Evolutionary conservation across 2,113 vertebrate genomes (phyloP).

Genomic region (Sceloporus tristichus): DNA sequence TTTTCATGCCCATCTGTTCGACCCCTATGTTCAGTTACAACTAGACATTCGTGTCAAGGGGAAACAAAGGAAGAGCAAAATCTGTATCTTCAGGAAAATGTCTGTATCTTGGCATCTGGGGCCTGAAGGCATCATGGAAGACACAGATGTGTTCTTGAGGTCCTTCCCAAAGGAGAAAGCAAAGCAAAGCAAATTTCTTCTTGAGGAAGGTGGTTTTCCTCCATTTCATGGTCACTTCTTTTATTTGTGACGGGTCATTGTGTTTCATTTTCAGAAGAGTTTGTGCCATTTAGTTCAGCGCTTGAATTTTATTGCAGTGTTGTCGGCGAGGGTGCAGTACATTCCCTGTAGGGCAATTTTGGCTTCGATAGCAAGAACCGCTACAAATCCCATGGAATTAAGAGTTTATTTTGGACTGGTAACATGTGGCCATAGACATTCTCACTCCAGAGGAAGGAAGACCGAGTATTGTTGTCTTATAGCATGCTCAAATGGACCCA

Average conservation of each 20-base stretch:
- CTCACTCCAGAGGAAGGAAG: background rate
- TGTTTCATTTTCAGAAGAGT: constrained; percentile 39
- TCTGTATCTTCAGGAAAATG: background rate
- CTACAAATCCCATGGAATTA: background rate
- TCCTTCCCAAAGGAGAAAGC: accelerated
- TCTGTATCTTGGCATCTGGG: background rate
- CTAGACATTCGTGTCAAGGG: no score
- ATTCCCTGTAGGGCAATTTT: background rate
- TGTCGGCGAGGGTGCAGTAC: background rate
- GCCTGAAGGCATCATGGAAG: background rate
- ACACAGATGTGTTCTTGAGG: accelerated
- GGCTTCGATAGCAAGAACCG: background rate
- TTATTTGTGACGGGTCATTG: constrained; percentile 24
- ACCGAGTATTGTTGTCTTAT: background rate
- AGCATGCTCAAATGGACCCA: background rate
- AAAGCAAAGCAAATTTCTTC: accelerated
- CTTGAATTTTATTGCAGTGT: accelerated
- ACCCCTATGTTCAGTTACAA: no score
- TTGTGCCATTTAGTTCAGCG: background rate
- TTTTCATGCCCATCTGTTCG: no score
- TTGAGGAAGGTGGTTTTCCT: constrained; percentile 12
- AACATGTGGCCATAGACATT: background rate
- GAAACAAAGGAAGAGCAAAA: background rate
- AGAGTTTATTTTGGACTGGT: background rate
- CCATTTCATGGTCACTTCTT: constrained; percentile 14